A percentile compares a stretch with the other conserved stretches of the same genome.
These are phyloP conservation scores for Dilophus febrilis DNA, from an alignment of 2,888 invertebrate species.

Conservation along the genomic window DNA sequence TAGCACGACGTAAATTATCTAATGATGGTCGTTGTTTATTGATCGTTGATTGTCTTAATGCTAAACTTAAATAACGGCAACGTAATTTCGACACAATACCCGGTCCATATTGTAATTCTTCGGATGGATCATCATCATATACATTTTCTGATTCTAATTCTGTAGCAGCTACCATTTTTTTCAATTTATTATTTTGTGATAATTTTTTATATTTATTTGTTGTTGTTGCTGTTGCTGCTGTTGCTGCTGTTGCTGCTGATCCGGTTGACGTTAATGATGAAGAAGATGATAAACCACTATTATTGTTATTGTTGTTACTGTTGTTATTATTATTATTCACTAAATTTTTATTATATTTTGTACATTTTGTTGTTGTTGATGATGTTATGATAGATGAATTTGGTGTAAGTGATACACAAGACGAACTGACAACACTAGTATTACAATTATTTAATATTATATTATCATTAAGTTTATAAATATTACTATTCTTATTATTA, in stretches of 20 bases:
- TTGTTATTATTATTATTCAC: too few relatives aligned
- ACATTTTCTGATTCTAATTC: conserved; percentile 19
- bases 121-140: conserved; percentile 37
- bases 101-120: conserved; percentile 78
- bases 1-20: conserved; percentile 53
- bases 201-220: conserved; percentile 6
- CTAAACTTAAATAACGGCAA: conserved; percentile 71
- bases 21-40: conserved; percentile 47
- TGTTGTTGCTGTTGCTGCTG: background rate
- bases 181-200: conserved; percentile 13
- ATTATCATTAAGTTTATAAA: too few relatives aligned
- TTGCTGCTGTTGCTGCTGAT: too few relatives aligned
- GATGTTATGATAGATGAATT: background rate
- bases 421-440: background rate
- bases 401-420: background rate
- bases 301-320: background rate
- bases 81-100: conserved; percentile 79
- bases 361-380: background rate
- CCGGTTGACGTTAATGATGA: background rate
- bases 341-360: too few relatives aligned
- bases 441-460: background rate
- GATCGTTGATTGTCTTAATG: conserved; percentile 58
- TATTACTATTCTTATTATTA: too few relatives aligned
- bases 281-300: too few relatives aligned
- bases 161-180: conserved; percentile 35